Base-by-base conservation (phyloP, 2,888 invertebrate genomes). In the Petrophora chlorosata region DNA sequence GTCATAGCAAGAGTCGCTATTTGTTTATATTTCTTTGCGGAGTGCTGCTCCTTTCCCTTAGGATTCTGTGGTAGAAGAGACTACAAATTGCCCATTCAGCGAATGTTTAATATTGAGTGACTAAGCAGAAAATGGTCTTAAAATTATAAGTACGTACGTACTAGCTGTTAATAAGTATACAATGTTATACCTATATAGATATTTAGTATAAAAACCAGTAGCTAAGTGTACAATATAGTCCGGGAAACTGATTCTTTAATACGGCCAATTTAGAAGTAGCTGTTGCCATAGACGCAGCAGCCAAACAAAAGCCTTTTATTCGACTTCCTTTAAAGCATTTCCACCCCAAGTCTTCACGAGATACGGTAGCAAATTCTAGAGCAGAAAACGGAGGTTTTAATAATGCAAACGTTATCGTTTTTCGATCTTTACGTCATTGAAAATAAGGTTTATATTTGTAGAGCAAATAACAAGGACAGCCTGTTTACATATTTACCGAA, bases 201-300 rank as follows among this genome's bases (percentile, higher is more conserved):
- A n/a, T n/a, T n/a, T n/a, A n/a, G n/a, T n/a, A n/a, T n/a, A n/a
- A n/a, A n/a, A n/a, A n/a, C 7, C 2, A 22, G 8, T 22, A 22
- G 7, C 22, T 2, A 8, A 22, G 5, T n/a, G 22, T 3, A 25
- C 25, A 25, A 25, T 22, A 22, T 8, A 22, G 2, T 25, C 25
- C 25, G 25, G 9, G 3, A 25, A 25, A 25, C 25, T 25, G 25
- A 25, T 25, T 25, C 61, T 63, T 63, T 61, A n/a, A n/a, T n/a
- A 65, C 60, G 46, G 39, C 42, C 39, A 64, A 59, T 54, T 61
- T 60, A 61, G 59, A 44, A 23, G 15, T 5, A 15, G 53, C 46
- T 55, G 71, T 76, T 70, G 56, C 65, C 65, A 70, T 71, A 49
- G 70, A 50, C 26, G 73, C 69, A 17, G 41, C 32, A 25, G 29